Base-by-base conservation (phyloP, 1,140 invertebrate species). In the Drosophila biarmipes region DNA sequence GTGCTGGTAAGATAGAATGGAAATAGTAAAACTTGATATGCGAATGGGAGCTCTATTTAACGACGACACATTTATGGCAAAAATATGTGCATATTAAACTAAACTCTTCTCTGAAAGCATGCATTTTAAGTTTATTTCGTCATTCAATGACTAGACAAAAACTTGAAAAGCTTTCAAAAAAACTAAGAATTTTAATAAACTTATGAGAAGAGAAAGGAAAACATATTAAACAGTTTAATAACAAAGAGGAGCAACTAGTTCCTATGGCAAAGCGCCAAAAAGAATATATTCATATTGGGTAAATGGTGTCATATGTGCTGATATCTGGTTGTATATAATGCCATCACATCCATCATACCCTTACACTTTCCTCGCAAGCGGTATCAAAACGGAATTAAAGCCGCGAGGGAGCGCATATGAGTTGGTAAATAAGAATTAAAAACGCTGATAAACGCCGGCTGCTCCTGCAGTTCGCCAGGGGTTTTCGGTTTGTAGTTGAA, bases 401-500 rank as follows among this genome's bases (percentile, higher is more conserved):
- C 27, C 63, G 14, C 12, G 35, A 51, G 63, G 63, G 64, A 52
- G 40, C 53, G 55, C 54, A 51, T 86, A 87, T 87, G 84, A 78
- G 75, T 76, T 87, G 78, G 81, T 87, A 86, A 87, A 86, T 78
- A 79, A 80, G 59, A 76, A 87, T 87, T 68, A 78, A 78, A 76
- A 87, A 57, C 73, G 84, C 84, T 87, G 82, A 86, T 86, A 86
- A 86, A 74, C 24, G 82, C 84, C 84, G 79, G 84, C 84, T 82
- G 84, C 84, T 74, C 49, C 72, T 73, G 61, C 58, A 29, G 46
- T 80, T 59, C 34, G 58, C 15, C 27, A 19, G 29, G 48, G 48
- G 48, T 51, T 34, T 19, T 31, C 11, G 11, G 24, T n/a, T 17
- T 49, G n/a, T 14, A 46, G 43, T 46, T 58, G 52, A 54, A 27